These are phyloP conservation scores for Euphysa ruthae DNA, from an alignment of 30 jellyfish, hydroid and myxozoan genomes.

Conservation along the genomic window DNA sequence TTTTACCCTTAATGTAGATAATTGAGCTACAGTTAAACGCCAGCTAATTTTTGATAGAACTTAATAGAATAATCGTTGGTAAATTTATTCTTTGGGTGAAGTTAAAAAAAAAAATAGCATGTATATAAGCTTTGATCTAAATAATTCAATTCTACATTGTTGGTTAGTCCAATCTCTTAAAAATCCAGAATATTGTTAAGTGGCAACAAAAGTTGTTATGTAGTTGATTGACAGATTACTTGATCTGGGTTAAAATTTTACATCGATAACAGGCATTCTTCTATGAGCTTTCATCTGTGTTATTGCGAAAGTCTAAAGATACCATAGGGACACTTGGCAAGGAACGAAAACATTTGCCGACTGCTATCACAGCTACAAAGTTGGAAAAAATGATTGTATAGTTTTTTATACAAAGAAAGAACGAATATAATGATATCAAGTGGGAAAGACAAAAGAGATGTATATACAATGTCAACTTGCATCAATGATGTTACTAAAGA, in stretches of 20 bases:
- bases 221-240: neutral
- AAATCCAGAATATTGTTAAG: neutral
- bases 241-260: slow-evolving; percentile 1
- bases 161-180: too few species aligned
- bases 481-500: neutral
- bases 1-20: too few species aligned
- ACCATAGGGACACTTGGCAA: neutral
- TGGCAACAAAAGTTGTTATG: neutral
- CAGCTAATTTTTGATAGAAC: too few species aligned
- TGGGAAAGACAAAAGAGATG: neutral
- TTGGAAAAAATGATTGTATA: neutral
- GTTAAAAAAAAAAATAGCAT: too few species aligned
- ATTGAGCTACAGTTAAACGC: too few species aligned
- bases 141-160: too few species aligned
- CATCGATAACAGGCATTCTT: neutral
- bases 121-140: too few species aligned
- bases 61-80: too few species aligned
- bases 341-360: neutral
- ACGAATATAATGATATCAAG: neutral
- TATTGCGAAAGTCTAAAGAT: neutral
- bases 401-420: neutral
- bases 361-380: neutral
- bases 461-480: neutral
- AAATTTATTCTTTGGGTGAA: too few species aligned
- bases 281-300: neutral